These are phyloP conservation scores for Dicrurus megarhynchus DNA, from an alignment of 2,113 vertebrate species.

Conservation along the genomic window DNA sequence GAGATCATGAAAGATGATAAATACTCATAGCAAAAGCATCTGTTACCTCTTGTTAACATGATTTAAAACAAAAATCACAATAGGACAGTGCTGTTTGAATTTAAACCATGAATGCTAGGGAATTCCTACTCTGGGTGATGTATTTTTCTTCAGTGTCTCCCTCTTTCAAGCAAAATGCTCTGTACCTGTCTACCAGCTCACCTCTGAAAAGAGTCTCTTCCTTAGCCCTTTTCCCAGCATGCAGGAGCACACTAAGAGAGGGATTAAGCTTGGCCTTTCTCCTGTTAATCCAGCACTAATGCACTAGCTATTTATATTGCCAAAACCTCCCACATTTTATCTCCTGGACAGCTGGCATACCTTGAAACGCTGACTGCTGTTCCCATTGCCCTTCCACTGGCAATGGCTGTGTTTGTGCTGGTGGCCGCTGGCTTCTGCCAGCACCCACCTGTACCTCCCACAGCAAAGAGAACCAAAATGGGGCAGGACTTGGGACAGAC, in stretches of 20 bases:
- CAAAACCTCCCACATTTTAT: not conserved
- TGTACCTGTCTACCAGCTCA: not conserved
- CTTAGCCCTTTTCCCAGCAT: not conserved
- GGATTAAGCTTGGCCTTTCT: not conserved
- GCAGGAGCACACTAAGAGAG: not conserved
- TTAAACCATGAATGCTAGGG: not conserved
- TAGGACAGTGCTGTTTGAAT: not conserved
- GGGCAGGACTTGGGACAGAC: not conserved
- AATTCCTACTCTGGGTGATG: rapidly evolving
- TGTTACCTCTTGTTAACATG: not conserved
- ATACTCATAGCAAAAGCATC: not conserved
- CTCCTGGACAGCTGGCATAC: not conserved
- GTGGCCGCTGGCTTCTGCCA: not conserved
- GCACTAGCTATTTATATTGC: not conserved
- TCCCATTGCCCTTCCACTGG: not conserved
- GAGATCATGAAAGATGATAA: not conserved
- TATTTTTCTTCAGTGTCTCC: not conserved
- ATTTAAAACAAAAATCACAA: not conserved
- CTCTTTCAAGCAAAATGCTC: not conserved
- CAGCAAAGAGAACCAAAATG: not conserved
- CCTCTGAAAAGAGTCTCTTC: not conserved
- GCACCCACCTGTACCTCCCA: not conserved
- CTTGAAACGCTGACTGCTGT: not conserved
- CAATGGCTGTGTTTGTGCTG: not conserved
- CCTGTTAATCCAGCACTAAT: not conserved